Base-by-base conservation (phyloP, 2,888 invertebrate species). In the Drosophila paracracens region DNA sequence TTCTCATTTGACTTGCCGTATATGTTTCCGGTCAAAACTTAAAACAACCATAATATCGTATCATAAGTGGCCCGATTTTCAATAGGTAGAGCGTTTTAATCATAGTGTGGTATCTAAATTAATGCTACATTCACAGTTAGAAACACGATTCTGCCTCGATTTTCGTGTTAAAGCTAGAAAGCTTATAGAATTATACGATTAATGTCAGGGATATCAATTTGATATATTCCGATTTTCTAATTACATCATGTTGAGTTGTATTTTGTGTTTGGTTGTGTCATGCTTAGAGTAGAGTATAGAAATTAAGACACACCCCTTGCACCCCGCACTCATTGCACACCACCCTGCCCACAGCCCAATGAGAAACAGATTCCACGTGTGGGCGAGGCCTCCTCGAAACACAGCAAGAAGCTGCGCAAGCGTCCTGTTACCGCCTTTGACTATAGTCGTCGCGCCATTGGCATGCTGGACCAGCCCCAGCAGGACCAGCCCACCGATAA, bases 391-490 rank as follows among this genome's bases (percentile, higher is more conserved):
- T 71, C 75, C 8, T 57, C 61, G 51, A 43, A 70, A 18, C 65
- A 67, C 29, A 48, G 69, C 1, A 81, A 81, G 33, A 63, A 64
- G 35, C 18, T 43, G 1, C 74, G 59, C 27, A 79, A 72, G 54
- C 82, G 82, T 25, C 72, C 66, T 7, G 74, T 82, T 2, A 82
- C 82, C 10, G 82, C 82, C 21, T 83, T 83, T 53, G 62, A 79
- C 0, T 40, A 29, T 56, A 75, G 75, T 51, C 61, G 60, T 21
- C 63, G 48, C 0, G 21, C 7, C 4, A 46, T 25, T 16, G 31
- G 0, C 36, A 25, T 21, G n/a, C 40, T 4, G 8, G 25, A 46
- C 16, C 21, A 46, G 46, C 25, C 8, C 10, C 16, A 29, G 10
- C 48, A 56, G 4, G 61, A 60, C 10, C n/a, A n/a, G 18, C 21